Evolutionary conservation across 1,140 invertebrate genomes (phyloP), one percentile per base, ranked within the genome.

Genomic region (Brachionus rotundiformis): DNA sequence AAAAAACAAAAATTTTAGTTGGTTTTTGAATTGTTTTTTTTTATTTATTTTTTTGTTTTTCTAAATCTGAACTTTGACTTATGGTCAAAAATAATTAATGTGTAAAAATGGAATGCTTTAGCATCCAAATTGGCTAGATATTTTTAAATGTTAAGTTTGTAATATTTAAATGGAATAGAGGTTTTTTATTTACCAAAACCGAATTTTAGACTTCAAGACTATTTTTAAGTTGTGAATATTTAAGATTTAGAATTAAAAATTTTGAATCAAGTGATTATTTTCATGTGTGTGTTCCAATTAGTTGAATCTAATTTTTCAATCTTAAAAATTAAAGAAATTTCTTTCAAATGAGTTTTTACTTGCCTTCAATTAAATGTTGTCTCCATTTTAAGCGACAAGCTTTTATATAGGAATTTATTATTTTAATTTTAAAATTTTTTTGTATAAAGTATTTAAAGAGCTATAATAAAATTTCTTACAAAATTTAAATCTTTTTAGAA

Each of bases 1-100:
- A 73, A 73, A 44, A 41, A 39, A 13, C 36, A 73, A 73, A 73
- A 39, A 73, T 73, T 27, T 73, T 73, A 44, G 41, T 31, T 73
- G 36, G 36, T 73, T 73, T 47, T 73, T 13, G 1, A 47, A 13
- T 19, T 23, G 19, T 73, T 73, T 13, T 73, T 73, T 41, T 47
- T 16, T 2, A 2, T 33, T 33, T 33, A 36, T 33, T 5, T n/a
- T 68, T 68, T 23, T 36, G 4, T 39, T 25, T 68, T 33, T 29
- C 59, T 13, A 2, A 29, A 13, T 63, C 61, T 63, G 29, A 54
- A 54, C 29, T 63, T 63, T 63, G 25, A 63, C n/a, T 29, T 29
- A 11, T 16, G 29, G 29, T 63, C 25, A n/a, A 63, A 63, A 63
- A 29, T 0, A 63, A 16, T 13, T 33, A 63, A 63, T 63, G 29